phyloP scores from a whole-genome alignment of 2,797 vertebrate species.

The Argentina silus region DNA sequence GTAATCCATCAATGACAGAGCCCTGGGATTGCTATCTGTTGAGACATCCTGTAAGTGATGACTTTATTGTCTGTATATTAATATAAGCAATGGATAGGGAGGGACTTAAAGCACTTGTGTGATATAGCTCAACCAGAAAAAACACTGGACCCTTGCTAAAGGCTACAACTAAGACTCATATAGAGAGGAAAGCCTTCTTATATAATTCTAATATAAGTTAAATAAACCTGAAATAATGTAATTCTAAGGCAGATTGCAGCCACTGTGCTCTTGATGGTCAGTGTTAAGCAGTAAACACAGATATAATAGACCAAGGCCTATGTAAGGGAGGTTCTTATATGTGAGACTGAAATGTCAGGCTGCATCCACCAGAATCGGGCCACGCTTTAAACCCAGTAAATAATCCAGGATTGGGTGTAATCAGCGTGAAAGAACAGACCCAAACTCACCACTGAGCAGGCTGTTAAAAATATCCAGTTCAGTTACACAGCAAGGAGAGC shows the following conservation, averaged over 20 bases:
- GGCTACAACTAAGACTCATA: background rate
- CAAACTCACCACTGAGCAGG: conserved; percentile 53
- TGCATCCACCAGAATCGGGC: conserved; percentile 51
- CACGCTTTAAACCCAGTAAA: conserved; percentile 58
- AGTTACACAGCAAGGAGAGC: conserved; percentile 24
- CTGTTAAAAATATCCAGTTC: conserved; percentile 63
- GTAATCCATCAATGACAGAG: conserved; percentile 44
- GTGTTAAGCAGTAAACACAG: conserved; percentile 56
- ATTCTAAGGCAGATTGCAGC: background rate
- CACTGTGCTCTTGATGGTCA: conserved; percentile 68
- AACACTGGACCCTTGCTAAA: conserved; percentile 26
- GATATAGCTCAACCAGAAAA: background rate
- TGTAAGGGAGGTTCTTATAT: conserved; percentile 56
- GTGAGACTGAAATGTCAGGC: conserved; percentile 68
- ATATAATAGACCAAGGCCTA: conserved; percentile 64
- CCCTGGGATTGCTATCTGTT: conserved; percentile 35
- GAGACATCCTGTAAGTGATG: conserved; percentile 50
- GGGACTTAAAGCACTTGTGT: background rate
- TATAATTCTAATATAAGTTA: conserved; percentile 39
- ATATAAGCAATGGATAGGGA: background rate
- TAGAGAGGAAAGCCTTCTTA: conserved; percentile 24
- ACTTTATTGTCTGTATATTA: conserved; percentile 23
- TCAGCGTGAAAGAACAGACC: conserved; percentile 70
- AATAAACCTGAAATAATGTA: too few relatives aligned
- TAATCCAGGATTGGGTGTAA: conserved; percentile 71